Evolutionary conservation across 2,888 invertebrate species (phyloP).

Genomic region (Sinelater perroti): DNA sequence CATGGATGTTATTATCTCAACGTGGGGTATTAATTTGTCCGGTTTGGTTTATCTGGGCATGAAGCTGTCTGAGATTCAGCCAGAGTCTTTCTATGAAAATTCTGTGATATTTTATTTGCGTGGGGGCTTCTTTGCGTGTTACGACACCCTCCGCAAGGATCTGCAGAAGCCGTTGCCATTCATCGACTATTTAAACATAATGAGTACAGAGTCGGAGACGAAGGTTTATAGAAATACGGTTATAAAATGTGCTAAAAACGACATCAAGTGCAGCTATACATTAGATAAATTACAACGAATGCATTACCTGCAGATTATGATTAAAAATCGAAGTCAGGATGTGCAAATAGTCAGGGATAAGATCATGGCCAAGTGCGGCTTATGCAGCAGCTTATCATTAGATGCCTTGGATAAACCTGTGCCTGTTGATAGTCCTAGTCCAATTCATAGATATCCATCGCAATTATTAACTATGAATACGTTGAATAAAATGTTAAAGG

Average conservation of each 20-base stretch:
- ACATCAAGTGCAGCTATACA: slow-evolving; percentile 77
- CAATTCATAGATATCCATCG: slow-evolving; percentile 52
- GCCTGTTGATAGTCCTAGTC: slow-evolving; percentile 32
- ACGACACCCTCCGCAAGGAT: slow-evolving; percentile 58
- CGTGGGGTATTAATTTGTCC: slow-evolving; percentile 87
- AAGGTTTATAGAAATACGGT: slow-evolving; percentile 58
- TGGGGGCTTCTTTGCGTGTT: slow-evolving; percentile 82
- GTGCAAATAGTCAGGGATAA: slow-evolving; percentile 63
- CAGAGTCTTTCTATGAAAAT: slow-evolving; percentile 73
- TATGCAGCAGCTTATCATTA: slow-evolving; percentile 31
- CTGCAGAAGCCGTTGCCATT: slow-evolving; percentile 52
- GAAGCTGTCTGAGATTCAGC: slow-evolving; percentile 71
- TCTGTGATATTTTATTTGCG: slow-evolving; percentile 87
- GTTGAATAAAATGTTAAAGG: slow-evolving; percentile 58
- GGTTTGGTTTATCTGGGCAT: slow-evolving; percentile 81
- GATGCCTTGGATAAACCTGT: not conserved
- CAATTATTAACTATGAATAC: slow-evolving; percentile 60
- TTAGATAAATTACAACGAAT: slow-evolving; percentile 74
- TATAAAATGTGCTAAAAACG: slow-evolving; percentile 66
- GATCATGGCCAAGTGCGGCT: slow-evolving; percentile 52
- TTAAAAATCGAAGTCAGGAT: slow-evolving; percentile 73
- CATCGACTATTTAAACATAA: slow-evolving; percentile 53
- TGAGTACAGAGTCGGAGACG: slow-evolving; percentile 48
- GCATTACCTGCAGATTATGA: slow-evolving; percentile 75
- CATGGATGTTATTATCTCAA: slow-evolving; percentile 72